Base-by-base conservation (phyloP, 2,888 invertebrate genomes). In the Lobophora halterata region DNA sequence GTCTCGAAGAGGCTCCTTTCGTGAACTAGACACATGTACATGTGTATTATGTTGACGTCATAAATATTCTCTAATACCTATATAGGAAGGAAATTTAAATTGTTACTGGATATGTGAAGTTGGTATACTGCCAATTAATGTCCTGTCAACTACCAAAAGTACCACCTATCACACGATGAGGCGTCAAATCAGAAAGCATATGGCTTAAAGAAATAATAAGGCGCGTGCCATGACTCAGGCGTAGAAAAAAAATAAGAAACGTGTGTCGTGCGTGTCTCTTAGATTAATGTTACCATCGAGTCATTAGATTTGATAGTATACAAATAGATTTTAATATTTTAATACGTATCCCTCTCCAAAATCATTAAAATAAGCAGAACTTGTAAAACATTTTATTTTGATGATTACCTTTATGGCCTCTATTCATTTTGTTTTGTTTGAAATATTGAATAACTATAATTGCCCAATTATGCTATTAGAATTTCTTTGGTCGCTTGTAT, bases 161-260 rank as follows among this genome's bases (percentile, higher is more conserved):
- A 40, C 37, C n/a, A n/a, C n/a, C n/a, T n/a, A n/a, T n/a, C n/a
- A n/a, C n/a, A n/a, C n/a, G n/a, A n/a, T n/a, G n/a, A n/a, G n/a
- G 26, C 34, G 33, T 36, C 33, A 39, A 34, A 36, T 41, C n/a
- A n/a, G n/a, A n/a, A n/a, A n/a, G n/a, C 46, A 42, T 44, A 48
- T 37, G 10, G 42, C 43, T 26, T 3, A 23, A 11, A 24, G 24
- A 41, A 37, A 30, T 38, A 11, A 28, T 38, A 11, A 28, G 54
- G 61, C 69, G 59, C 69, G 69, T 65, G 67, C 68, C 65, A 51
- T 68, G 63, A 67, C 51, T 62, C 61, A 65, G 51, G 41, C 37
- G 23, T 37, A 41, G 27, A 55, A 46, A 58, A 61, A 59, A 57
- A 56, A 42, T 57, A 58, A 58, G 29, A 54, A 53, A 48, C 50